A percentile compares a stretch with the other conserved stretches of the same genome.
phyloP scores from a whole-genome alignment of 2,113 vertebrate species.

The Cyanoliseus patagonus region DNA sequence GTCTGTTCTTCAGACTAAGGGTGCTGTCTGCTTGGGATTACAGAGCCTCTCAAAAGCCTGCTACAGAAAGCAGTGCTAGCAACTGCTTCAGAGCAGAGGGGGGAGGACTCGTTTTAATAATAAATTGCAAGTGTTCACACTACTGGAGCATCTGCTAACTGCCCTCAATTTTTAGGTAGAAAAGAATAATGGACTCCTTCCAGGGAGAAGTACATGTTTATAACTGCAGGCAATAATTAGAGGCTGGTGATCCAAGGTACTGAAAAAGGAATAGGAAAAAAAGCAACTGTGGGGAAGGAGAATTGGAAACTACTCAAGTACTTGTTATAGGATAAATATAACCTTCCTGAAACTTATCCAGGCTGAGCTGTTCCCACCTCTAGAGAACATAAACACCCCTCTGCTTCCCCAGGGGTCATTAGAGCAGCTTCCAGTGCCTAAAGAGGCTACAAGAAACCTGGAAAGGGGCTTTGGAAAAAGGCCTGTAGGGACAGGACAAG shows the following conservation, averaged over 20 bases:
- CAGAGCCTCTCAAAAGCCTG: not conserved
- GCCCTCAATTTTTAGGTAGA: constrained; percentile 4
- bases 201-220: constrained; percentile 12
- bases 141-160: not conserved
- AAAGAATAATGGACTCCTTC: not conserved
- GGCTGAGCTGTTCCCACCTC: not conserved
- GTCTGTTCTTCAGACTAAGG: not conserved
- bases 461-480: not conserved
- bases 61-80: not conserved
- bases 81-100: not conserved
- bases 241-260: constrained; percentile 35
- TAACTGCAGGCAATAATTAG: constrained; percentile 49
- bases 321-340: constrained; percentile 5
- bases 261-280: not conserved
- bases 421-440: not conserved
- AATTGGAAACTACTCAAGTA: not conserved
- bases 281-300: not conserved
- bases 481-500: not conserved
- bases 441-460: not conserved
- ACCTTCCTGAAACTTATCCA: not conserved
- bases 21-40: not conserved
- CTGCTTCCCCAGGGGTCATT: not conserved
- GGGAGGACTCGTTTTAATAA: not conserved
- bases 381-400: not conserved
- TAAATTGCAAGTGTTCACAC: not conserved